A percentile compares a stretch with the other conserved stretches of the same genome.
Evolutionary conservation across 2,797 vertebrate species (phyloP).

Genomic region (Cottoperca gobio): DNA sequence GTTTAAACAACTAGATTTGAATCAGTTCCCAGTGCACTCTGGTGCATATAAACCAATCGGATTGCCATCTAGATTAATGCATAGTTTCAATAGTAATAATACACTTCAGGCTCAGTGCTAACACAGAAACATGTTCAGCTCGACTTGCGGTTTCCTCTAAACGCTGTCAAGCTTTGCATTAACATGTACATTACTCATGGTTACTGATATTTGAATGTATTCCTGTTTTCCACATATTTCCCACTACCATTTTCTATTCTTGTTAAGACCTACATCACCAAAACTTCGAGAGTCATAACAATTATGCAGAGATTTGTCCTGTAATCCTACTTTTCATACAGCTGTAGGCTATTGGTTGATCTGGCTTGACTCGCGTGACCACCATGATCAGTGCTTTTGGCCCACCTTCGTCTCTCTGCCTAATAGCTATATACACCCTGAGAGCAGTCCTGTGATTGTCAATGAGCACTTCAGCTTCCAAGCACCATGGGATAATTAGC

Average conservation of each 20-base stretch:
- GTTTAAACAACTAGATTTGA: not conserved
- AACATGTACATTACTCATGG: constrained; percentile 1
- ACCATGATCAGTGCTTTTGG: constrained; percentile 66
- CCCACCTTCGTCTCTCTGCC: constrained; percentile 61
- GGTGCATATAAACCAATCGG: not conserved
- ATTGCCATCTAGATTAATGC: not conserved
- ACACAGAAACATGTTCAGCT: not conserved
- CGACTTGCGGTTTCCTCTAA: not conserved
- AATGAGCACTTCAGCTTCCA: constrained; percentile 79
- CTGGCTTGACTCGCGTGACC: constrained; percentile 58
- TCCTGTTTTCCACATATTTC: not conserved
- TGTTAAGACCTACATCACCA: constrained; percentile 18
- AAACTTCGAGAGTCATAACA: constrained; percentile 17
- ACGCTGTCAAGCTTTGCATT: not conserved
- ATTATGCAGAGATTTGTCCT: constrained; percentile 36
- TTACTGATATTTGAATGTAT: constrained; percentile 6
- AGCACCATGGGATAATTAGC: constrained; percentile 81
- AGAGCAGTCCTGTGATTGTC: constrained; percentile 78
- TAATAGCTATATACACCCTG: constrained; percentile 66
- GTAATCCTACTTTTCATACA: constrained; percentile 43
- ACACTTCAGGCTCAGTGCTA: not conserved
- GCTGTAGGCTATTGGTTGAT: constrained; percentile 54
- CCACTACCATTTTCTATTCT: not conserved
- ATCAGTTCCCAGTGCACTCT: not conserved
- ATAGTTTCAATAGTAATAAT: not conserved